These are phyloP conservation scores for Nestor notabilis DNA, from an alignment of 2,113 vertebrate species.

Conservation along the genomic window DNA sequence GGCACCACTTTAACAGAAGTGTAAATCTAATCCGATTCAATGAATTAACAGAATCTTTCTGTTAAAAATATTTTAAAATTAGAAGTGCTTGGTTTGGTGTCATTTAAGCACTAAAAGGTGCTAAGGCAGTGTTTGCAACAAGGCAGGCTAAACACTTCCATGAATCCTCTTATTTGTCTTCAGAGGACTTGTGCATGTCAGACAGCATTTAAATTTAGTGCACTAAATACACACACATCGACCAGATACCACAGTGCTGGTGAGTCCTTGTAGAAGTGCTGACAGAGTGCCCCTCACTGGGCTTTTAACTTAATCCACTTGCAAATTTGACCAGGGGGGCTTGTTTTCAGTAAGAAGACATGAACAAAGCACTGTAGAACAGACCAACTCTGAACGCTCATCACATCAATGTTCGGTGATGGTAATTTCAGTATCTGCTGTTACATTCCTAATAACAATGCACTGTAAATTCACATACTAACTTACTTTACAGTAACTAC, in stretches of 20 bases:
- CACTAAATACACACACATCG: not conserved
- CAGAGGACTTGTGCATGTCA: not conserved
- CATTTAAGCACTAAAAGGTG: not conserved
- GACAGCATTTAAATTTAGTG: not conserved
- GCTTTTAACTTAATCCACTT: not conserved
- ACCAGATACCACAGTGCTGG: no score
- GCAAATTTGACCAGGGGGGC: not conserved
- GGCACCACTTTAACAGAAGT: not conserved
- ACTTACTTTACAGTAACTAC: not conserved
- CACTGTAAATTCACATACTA: not conserved
- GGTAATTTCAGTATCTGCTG: not conserved
- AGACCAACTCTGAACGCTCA: not conserved
- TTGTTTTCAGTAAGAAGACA: not conserved
- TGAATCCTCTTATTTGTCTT: not conserved
- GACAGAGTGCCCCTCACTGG: not conserved
- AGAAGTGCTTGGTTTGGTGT: not conserved
- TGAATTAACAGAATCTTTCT: not conserved
- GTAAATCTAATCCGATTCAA: not conserved
- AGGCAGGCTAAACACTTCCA: not conserved
- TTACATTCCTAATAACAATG: not conserved
- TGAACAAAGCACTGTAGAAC: not conserved
- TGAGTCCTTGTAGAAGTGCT: not conserved
- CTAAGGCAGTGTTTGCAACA: not conserved
- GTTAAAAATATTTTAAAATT: not conserved
- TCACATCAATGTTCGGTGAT: not conserved